Evolutionary conservation across 2,113 vertebrate species (phyloP).

Genomic region (Cyanistes caeruleus): DNA sequence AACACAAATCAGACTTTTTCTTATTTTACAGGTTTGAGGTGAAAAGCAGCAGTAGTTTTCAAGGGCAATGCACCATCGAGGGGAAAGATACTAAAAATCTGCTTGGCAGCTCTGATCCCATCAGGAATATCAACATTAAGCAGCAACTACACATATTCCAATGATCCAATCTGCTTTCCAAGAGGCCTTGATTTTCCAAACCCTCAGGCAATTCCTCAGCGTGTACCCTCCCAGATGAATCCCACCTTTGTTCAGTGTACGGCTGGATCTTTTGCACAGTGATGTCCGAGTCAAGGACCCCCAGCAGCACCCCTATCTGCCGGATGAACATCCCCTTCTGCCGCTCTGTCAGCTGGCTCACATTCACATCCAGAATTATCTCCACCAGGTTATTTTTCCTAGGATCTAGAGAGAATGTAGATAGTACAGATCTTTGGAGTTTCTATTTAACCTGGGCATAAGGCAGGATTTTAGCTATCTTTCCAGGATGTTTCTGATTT

Average conservation of each 20-base stretch:
- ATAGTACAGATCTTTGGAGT: not conserved
- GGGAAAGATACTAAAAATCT: not conserved
- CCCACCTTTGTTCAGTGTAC: slow-evolving; percentile 92
- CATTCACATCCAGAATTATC: slow-evolving; percentile 89
- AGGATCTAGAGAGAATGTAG: slow-evolving; percentile 76
- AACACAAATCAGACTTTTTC: not conserved
- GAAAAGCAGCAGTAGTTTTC: not conserved
- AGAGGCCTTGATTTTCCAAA: not conserved
- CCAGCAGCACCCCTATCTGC: slow-evolving; percentile 92
- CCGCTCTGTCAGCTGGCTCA: slow-evolving; percentile 89
- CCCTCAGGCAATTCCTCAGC: not conserved
- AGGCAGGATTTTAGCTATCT: not conserved
- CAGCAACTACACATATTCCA: rapidly evolving
- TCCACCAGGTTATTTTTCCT: slow-evolving; percentile 92
- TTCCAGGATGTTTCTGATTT: not conserved
- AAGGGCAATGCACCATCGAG: not conserved
- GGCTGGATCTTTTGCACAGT: slow-evolving; percentile 90
- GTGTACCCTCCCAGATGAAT: not conserved
- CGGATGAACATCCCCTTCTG: slow-evolving; percentile 96
- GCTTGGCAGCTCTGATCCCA: not conserved
- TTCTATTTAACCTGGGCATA: not conserved
- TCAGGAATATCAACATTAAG: not conserved
- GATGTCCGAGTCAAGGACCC: slow-evolving; percentile 95
- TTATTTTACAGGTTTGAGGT: not conserved
- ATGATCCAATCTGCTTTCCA: not conserved